phyloP scores from a whole-genome alignment of 2,797 vertebrate species.

The Acanthurus lineatus region DNA sequence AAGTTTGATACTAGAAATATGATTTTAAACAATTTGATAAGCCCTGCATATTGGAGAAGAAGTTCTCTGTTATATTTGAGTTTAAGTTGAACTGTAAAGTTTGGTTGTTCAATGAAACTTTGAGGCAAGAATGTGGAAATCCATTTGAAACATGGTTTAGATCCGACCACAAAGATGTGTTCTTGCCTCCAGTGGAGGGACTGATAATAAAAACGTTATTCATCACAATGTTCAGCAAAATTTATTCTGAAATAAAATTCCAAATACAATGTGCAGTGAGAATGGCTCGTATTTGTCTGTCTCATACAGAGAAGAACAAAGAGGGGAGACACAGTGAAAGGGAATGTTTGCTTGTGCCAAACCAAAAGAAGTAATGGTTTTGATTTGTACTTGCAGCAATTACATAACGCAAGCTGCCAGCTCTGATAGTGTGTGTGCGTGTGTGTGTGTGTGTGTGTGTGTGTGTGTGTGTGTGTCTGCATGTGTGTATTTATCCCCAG shows the following conservation, averaged over 20 bases:
- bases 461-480: conserved; percentile 18
- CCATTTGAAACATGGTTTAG: not conserved
- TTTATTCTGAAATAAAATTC: conserved; percentile 2
- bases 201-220: not conserved
- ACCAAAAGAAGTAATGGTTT: conserved; percentile 22
- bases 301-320: conserved; percentile 16
- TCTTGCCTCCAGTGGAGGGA: not conserved
- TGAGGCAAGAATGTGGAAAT: not conserved
- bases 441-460: conserved; percentile 12
- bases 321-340: not conserved
- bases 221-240: not conserved
- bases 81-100: conserved; percentile 2
- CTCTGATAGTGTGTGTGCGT: conserved; percentile 13
- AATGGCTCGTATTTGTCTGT: conserved; percentile 18
- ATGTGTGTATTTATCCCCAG: too few species aligned
- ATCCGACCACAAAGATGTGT: conserved; percentile 6
- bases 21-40: not conserved
- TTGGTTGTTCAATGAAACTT: not conserved
- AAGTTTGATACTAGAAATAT: not conserved
- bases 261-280: conserved; percentile 3
- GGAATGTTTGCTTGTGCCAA: conserved; percentile 16
- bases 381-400: conserved; percentile 33
- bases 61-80: not conserved
- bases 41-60: not conserved
- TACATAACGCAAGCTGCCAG: conserved; percentile 31